Percentiles rank a stretch among this genome's conserved stretches.
These are phyloP conservation scores for Ormyrus labotus DNA, from an alignment of 2,888 invertebrate genomes.

Conservation along the genomic window DNA sequence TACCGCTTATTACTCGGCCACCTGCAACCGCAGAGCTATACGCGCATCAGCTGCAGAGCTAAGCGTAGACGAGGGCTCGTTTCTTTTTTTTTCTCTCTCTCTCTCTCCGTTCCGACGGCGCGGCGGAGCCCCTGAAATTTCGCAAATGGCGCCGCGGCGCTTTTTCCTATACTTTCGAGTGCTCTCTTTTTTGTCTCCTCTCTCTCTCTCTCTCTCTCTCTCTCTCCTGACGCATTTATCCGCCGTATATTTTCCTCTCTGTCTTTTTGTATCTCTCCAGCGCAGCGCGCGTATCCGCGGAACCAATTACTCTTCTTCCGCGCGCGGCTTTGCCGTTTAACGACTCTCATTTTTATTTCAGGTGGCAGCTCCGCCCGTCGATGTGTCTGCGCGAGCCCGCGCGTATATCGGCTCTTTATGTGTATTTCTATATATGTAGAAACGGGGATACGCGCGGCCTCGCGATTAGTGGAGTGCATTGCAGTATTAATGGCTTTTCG, in stretches of 20 bases:
- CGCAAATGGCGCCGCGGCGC: neutral
- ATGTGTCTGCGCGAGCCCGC: neutral
- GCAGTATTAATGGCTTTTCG: slow-evolving; percentile 57
- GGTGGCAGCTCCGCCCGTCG: slow-evolving; percentile 36
- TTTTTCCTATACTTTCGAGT: slow-evolving; percentile 12
- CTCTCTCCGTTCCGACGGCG: neutral
- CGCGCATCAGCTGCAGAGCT: slow-evolving; percentile 36
- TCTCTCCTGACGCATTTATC: slow-evolving; percentile 14
- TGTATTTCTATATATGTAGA: slow-evolving; percentile 23
- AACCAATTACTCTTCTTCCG: slow-evolving; percentile 57
- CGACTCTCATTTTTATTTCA: slow-evolving; percentile 58
- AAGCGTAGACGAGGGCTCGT: slow-evolving; percentile 15
- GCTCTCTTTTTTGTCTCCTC: neutral
- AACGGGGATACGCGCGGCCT: slow-evolving; percentile 28
- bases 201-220: neutral
- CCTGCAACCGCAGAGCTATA: slow-evolving; percentile 59
- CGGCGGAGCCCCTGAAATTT: slow-evolving; percentile 5
- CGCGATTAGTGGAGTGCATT: slow-evolving; percentile 57
- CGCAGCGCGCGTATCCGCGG: slow-evolving; percentile 10
- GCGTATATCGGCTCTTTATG: neutral
- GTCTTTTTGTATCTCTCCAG: neutral
- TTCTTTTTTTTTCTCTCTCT: neutral
- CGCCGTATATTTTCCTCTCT: slow-evolving; percentile 34
- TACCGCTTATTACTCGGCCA: slow-evolving; percentile 66
- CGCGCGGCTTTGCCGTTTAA: slow-evolving; percentile 46